Conservation (phyloP, 2,113 vertebrate genomes). For the Hucho hucho region DNA sequence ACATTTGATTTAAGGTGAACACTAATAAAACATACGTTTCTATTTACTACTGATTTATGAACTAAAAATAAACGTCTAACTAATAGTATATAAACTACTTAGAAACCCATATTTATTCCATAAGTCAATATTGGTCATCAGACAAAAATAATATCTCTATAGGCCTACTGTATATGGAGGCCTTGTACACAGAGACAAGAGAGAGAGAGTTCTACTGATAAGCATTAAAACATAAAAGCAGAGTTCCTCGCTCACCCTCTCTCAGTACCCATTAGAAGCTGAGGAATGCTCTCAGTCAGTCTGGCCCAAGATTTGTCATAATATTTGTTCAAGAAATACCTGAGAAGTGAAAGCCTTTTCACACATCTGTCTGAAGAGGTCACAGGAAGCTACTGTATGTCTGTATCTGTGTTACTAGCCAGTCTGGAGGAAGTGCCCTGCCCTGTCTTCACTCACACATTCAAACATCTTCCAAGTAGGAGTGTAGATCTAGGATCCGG, state of each 20-base stretch:
- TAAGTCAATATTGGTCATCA: too few species aligned
- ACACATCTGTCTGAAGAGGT: constrained; percentile 27
- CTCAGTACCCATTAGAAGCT: constrained; percentile 5
- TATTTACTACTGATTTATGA: too few species aligned
- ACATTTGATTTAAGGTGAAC: too few species aligned
- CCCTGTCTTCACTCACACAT: not conserved
- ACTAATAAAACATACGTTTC: too few species aligned
- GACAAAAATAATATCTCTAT: too few species aligned
- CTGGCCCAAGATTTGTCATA: constrained; percentile 33
- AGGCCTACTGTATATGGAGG: too few species aligned
- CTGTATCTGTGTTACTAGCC: not conserved
- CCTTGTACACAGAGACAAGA: not conserved
- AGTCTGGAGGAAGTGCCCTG: not conserved
- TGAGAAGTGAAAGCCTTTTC: constrained; percentile 35
- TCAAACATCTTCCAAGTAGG: not conserved
- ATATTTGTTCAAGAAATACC: constrained; percentile 44
- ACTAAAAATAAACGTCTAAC: too few species aligned
- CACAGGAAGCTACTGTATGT: constrained; percentile 14
- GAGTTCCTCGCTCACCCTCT: not conserved
- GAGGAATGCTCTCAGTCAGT: constrained; percentile 18
- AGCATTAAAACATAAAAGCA: not conserved
- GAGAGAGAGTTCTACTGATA: not conserved
- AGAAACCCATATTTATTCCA: too few species aligned
- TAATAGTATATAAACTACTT: too few species aligned
- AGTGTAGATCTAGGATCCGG: too few species aligned